Base-by-base conservation (phyloP, 2,797 vertebrate genomes). In the Xenopus petersii region DNA sequence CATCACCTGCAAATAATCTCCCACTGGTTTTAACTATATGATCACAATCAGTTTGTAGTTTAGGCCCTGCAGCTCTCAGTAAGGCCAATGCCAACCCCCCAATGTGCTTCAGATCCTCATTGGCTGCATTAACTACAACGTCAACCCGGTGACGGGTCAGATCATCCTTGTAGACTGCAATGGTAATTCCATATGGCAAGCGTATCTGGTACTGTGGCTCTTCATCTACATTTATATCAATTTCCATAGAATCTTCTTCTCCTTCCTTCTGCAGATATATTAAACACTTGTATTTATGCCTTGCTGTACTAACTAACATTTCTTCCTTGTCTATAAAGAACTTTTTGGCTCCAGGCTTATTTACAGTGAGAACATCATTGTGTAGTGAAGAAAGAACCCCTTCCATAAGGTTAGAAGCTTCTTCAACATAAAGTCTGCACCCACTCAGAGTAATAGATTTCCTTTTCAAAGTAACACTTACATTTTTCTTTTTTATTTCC, bases 121-220 rank as follows among this genome's bases (percentile, higher is more conserved):
- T 96, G 4, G 95, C 86, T 0, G 93, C 89, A 9, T 95, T 97
- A 71, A 98, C 94, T 36, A 97, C 88, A 2, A 88, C 93, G 0
- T 95, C 93, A 0, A 83, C 90, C 0, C 15, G 62, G 0, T 92
- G 81, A 48, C 6, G 60, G 7, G 89, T 90, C 85, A 98, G 84
- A 79, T 98, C 64, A 0, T 81, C 92, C 68, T 83, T 87, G 47
- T 82, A 85, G 2, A 93, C 93, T 0, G 81, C 86, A 47, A 97
- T 70, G 0, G 77, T 69, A 1, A 93, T 68, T 4, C 93, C 93
- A 48, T 62, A 36, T 9, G 75, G 55, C 1, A 94, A 85, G 5
- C 12, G 26, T 33, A 87, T 80, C 81, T 77, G 80, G 71, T 69
- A 88, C 47, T 10, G 59, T 9, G 74, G 13, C 49, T 51, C 4